Evolutionary conservation across 1,140 invertebrate species (phyloP).

Genomic region (Steinernema feltiae): DNA sequence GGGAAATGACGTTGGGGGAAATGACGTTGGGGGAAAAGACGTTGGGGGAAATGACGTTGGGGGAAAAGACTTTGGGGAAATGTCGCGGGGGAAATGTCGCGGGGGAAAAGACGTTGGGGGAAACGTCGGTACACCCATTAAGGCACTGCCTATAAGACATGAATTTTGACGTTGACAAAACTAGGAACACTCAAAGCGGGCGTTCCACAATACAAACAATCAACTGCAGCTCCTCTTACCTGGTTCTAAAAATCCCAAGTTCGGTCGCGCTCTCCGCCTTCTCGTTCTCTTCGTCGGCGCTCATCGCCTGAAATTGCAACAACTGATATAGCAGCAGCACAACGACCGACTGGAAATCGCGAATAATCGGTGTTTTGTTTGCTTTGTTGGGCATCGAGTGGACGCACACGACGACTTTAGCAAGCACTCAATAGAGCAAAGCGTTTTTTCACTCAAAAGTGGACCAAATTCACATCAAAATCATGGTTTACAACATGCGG

Average conservation of each 20-base stretch:
- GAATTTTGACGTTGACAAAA: neutral
- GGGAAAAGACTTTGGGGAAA: no score
- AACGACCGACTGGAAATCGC: neutral
- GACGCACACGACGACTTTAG: neutral
- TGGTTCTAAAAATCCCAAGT: constrained; percentile 11
- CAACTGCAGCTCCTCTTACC: neutral
- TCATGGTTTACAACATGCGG: no score
- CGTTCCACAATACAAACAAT: neutral
- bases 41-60: no score
- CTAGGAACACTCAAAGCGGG: neutral
- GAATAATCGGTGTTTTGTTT: neutral
- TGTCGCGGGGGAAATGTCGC: no score
- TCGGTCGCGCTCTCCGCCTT: neutral
- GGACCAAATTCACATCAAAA: no score
- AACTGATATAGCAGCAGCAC: neutral
- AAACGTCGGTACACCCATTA: no score
- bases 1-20: no score
- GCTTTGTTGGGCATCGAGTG: neutral
- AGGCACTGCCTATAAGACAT: neutral
- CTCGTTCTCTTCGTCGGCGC: neutral
- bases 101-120: no score
- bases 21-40: no score
- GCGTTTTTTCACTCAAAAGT: no score
- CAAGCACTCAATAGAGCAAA: no score
- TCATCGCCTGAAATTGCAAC: neutral